These are phyloP conservation scores for Pharmacophagus antenor DNA, from an alignment of 2,888 invertebrate species.

Conservation along the genomic window DNA sequence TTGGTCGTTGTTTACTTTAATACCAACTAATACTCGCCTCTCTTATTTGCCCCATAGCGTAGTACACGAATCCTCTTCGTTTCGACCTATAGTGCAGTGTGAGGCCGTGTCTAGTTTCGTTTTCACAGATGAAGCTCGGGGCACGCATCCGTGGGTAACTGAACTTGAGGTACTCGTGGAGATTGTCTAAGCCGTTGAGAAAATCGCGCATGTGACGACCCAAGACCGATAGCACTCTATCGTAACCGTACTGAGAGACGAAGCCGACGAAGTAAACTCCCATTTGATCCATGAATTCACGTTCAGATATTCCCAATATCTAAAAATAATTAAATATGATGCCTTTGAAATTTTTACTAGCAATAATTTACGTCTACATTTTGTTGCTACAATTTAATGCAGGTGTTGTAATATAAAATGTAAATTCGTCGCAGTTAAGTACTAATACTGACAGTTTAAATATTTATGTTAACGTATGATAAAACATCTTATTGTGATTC, in stretches of 20 bases:
- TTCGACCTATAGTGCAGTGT: constrained; percentile 97
- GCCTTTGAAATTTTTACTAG: constrained; percentile 4
- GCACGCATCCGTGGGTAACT: constrained; percentile 94
- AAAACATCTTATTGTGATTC: no score
- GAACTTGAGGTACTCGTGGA: constrained; percentile 98
- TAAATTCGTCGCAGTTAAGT: no score
- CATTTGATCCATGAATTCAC: constrained; percentile 96
- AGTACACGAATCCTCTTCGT: constrained; percentile 95
- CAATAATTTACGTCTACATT: neutral
- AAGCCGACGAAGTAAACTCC: constrained; percentile 96
- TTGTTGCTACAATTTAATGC: neutral
- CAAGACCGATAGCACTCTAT: constrained; percentile 92
- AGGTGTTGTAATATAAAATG: no score
- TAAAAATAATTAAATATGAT: constrained; percentile 55
- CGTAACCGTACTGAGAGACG: constrained; percentile 97
- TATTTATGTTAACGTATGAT: no score
- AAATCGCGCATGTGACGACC: constrained; percentile 98
- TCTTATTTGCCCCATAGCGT: constrained; percentile 97
- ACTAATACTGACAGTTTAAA: no score
- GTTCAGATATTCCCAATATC: constrained; percentile 92
- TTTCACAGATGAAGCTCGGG: constrained; percentile 98
- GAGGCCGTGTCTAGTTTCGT: constrained; percentile 94
- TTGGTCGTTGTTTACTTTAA: no score
- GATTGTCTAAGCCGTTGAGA: constrained; percentile 96
- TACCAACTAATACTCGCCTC: constrained; percentile 83